phyloP scores from a whole-genome alignment of 2,888 invertebrate genomes.

The Halictus quadricinctus region DNA sequence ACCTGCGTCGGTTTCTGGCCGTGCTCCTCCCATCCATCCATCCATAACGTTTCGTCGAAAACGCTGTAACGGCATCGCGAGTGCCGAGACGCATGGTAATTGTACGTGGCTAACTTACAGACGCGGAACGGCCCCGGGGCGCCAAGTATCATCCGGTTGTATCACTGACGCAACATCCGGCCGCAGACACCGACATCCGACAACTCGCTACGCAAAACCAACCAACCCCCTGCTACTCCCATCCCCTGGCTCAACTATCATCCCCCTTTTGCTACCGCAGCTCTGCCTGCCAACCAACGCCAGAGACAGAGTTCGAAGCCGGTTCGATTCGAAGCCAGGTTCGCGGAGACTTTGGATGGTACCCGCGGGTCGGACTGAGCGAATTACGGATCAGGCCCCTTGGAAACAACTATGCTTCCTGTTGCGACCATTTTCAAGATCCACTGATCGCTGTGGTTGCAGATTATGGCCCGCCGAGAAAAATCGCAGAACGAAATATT shows the following conservation, averaged over 20 bases:
- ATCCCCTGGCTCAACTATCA: constrained; percentile 49
- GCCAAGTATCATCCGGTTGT: constrained; percentile 75
- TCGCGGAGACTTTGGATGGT: constrained; percentile 40
- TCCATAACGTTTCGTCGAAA: constrained; percentile 75
- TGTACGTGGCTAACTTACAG: constrained; percentile 79
- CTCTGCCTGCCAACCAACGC: constrained; percentile 49
- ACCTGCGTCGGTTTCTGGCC: constrained; percentile 45
- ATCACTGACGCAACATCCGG: constrained; percentile 74
- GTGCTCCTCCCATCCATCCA: constrained; percentile 64
- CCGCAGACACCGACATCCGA: constrained; percentile 65
- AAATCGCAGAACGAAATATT: too few relatives aligned
- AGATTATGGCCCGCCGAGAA: background rate
- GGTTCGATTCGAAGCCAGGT: constrained; percentile 65
- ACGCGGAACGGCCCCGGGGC: constrained; percentile 76
- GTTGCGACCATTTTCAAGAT: background rate
- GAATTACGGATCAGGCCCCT: background rate
- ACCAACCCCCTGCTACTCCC: constrained; percentile 21
- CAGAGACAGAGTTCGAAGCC: constrained; percentile 63
- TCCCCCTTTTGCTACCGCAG: constrained; percentile 24
- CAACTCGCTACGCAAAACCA: constrained; percentile 71
- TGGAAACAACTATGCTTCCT: background rate
- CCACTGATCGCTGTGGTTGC: background rate
- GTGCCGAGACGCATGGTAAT: constrained; percentile 78
- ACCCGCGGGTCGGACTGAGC: background rate
- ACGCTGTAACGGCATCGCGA: constrained; percentile 71